Conservation (phyloP, 2,797 vertebrate species). For the Pangasius mekongensis region DNA sequence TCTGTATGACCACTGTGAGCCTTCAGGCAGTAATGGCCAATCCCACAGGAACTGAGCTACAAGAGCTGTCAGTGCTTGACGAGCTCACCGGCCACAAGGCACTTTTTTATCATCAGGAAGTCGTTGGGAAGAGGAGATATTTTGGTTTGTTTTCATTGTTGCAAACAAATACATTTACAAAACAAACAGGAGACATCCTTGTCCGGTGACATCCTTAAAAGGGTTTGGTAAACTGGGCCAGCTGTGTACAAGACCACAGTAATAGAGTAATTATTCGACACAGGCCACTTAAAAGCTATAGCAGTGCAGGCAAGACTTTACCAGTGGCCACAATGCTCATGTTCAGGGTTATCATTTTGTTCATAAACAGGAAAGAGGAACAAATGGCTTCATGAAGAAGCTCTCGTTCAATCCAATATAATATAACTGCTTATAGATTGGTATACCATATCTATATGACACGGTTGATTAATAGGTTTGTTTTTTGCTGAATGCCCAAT, state of each 20-base stretch:
- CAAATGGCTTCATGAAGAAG: conserved; percentile 32
- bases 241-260: conserved; percentile 66
- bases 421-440: neutral
- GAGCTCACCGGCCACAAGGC: conserved; percentile 59
- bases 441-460: neutral
- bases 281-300: conserved; percentile 72
- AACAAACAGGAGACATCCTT: conserved; percentile 64
- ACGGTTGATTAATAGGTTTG: neutral
- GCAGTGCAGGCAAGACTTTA: conserved; percentile 73
- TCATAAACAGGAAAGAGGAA: conserved; percentile 59
- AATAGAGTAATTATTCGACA: conserved; percentile 79
- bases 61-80: conserved; percentile 55
- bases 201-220: conserved; percentile 19
- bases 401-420: neutral
- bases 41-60: conserved; percentile 63
- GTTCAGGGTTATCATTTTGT: conserved; percentile 63
- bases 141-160: conserved; percentile 68
- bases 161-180: conserved; percentile 51
- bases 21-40: conserved; percentile 50
- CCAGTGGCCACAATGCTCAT: conserved; percentile 68
- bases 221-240: conserved; percentile 51
- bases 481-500: neutral
- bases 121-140: conserved; percentile 64
- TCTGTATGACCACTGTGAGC: conserved; percentile 54
- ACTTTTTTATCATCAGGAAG: conserved; percentile 69